Evolutionary conservation across 1,140 invertebrate species (phyloP).

Genomic region (Drosophila tristis): DNA sequence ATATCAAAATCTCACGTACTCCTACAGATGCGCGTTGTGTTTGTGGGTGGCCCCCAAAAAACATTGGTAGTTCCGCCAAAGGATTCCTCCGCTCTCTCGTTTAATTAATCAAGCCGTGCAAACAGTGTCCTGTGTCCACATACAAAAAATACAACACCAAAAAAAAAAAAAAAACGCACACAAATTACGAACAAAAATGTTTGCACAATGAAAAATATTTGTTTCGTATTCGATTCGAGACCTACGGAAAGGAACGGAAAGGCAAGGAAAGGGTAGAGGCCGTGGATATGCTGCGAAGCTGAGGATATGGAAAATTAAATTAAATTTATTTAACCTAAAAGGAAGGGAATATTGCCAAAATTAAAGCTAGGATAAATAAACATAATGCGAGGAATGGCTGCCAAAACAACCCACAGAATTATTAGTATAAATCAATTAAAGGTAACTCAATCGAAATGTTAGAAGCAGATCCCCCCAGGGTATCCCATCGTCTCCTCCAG

Average conservation of each 20-base stretch:
- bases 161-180: constrained; percentile 45
- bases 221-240: constrained; percentile 23
- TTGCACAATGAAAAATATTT: constrained; percentile 55
- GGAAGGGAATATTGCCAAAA: too few relatives aligned
- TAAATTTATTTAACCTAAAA: too few relatives aligned
- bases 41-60: constrained; percentile 59
- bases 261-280: too few relatives aligned
- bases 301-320: too few relatives aligned
- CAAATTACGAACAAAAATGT: constrained; percentile 71
- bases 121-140: constrained; percentile 7
- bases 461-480: neutral
- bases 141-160: neutral
- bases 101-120: constrained; percentile 65
- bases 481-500: neutral
- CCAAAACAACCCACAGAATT: too few relatives aligned
- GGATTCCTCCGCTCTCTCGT: constrained; percentile 3
- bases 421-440: too few relatives aligned
- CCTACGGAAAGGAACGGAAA: neutral
- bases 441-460: too few relatives aligned
- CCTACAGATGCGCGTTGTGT: constrained; percentile 33
- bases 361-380: too few relatives aligned
- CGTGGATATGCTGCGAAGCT: too few relatives aligned
- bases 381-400: too few relatives aligned
- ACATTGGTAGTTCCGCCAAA: too few relatives aligned
- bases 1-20: constrained; percentile 77